Base-by-base conservation (phyloP, 2,888 invertebrate genomes). In the Tiphia femorata region DNA sequence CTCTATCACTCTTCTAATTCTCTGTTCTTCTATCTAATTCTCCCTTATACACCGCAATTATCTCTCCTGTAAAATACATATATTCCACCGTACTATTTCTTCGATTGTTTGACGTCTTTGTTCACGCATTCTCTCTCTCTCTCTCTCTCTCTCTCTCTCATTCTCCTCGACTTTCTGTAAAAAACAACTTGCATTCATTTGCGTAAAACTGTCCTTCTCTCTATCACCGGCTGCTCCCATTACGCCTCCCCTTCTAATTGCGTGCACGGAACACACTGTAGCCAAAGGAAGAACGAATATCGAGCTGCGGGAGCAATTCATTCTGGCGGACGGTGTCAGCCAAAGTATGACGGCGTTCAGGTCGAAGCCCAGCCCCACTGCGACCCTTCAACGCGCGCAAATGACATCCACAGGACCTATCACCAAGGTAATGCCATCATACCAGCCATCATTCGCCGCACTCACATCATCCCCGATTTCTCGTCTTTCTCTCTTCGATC, bases 261-360 rank as follows among this genome's bases (percentile, higher is more conserved):
- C 80, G 77, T 81, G 77, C 79, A 79, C 79, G 79, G 78, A 76
- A 78, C 86, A 86, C 86, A 86, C 86, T 87, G 86, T 88, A 98
- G 98, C 98, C 88, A 97, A 98, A 90, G 98, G 98, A 88, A 94
- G 98, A 88, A 98, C 98, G 86, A 99, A 99, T 91, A 95, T 98
- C 88, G 98, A 98, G 89, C 92, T 99, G 84, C 92, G 98, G 84
- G 98, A 98, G 87, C 96, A 97, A 88, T 98, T 98, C 89, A 96
- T 97, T 86, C 89, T 98, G 88, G 97, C 98, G 79, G 95, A 97
- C 85, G 98, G 98, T 84, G 97, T 97, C 76, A 95, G 96, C 84
- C 98, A 99, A 89, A 95, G 95, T 84, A 98, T 99, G 97, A 93
- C 97, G 82, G 95, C 96, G 81, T 99, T 99, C 91, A 94, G 94